Evolutionary conservation across 1,140 invertebrate species (phyloP), one percentile per base, ranked within the genome.

Genomic region (Dryas iulia): DNA sequence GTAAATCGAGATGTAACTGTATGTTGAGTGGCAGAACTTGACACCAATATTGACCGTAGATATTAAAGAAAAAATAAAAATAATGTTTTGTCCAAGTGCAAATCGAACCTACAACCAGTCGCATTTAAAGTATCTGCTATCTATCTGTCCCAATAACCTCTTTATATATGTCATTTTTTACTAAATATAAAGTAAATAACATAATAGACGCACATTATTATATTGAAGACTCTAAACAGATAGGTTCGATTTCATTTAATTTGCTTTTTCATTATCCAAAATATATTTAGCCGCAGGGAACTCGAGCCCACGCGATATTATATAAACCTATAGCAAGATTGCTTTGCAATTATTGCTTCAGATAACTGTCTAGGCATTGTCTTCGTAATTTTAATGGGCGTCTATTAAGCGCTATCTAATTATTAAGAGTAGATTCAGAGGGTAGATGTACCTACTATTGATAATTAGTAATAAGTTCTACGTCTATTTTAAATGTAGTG

Each of bases 301-400:
- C 73, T 30, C 58, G 60, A 66, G 56, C 63, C 62, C 69, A 61
- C 63, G 75, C 69, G 69, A 79, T n/a, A n/a, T n/a, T n/a, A n/a
- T n/a, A n/a, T 79, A 77, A 83, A 80, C 79, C 71, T 66, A 28
- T 69, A 71, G 70, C 63, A 72, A 77, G 73, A 67, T 70, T 66
- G 66, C 69, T 60, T 59, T 67, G 59, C 68, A 71, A 71, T 72
- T 76, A 77, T 73, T 78, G 69, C 70, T 60, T 67, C 62, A 73
- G 71, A 77, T 82, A 80, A 84, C 82, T 80, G 77, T 74, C 75
- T 73, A 31, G 47, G 56, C 65, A 59, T 63, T 74, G 69, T 65
- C 78, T 78, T 76, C 74, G 73, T 78, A 83, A 77, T 60, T 25
- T 54, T 54, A 54, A 54, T 53, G 21, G 52, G 2, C 14, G 14